phyloP scores from a whole-genome alignment of 2,797 vertebrate species.

The Denticeps clupeoides region DNA sequence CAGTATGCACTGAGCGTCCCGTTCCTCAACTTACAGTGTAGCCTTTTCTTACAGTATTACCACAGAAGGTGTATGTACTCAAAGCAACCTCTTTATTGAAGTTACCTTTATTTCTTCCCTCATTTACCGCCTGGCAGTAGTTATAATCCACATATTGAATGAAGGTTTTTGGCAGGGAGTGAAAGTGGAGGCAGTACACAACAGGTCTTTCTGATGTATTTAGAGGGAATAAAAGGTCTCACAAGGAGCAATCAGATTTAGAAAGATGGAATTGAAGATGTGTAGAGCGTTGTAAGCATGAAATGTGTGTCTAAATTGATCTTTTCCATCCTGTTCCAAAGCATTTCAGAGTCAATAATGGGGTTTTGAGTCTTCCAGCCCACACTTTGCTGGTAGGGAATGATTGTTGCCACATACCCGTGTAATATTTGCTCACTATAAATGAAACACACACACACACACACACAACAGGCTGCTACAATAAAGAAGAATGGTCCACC shows the following conservation, averaged over 20 bases:
- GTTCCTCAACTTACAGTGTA: no score
- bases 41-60: no score
- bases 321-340: neutral
- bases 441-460: constrained; percentile 47
- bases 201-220: no score
- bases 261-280: neutral
- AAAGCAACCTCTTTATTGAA: neutral
- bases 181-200: no score
- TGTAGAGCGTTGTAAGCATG: neutral
- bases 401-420: constrained; percentile 30
- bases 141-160: no score
- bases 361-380: neutral
- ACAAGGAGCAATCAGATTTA: no score
- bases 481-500: no score
- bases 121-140: no score
- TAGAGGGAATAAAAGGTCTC: neutral
- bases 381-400: constrained; percentile 6
- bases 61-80: no score
- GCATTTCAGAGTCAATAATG: neutral
- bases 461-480: no score
- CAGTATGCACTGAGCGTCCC: no score
- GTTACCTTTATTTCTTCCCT: neutral
- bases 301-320: constrained; percentile 5
- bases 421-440: constrained; percentile 50
- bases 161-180: no score